phyloP scores from a whole-genome alignment of 2,113 vertebrate species.

The Lynx canadensis region DNA sequence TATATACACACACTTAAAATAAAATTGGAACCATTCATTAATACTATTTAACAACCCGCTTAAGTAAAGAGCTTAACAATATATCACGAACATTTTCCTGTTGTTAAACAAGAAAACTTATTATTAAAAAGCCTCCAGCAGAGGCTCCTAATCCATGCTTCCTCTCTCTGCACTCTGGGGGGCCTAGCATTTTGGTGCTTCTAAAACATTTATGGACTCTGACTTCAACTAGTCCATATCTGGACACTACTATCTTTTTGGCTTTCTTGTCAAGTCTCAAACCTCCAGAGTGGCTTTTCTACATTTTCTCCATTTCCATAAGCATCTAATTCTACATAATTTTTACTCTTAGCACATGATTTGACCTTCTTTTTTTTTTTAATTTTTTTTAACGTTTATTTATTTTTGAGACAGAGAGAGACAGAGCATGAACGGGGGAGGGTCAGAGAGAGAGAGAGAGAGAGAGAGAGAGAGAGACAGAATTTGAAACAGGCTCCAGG shows the following conservation, averaged over 20 bases:
- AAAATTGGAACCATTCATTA: conserved; percentile 23
- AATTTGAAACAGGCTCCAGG: too few relatives aligned
- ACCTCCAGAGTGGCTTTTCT: background rate
- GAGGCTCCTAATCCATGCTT: background rate
- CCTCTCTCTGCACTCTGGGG: background rate
- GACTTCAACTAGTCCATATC: background rate
- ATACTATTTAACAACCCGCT: background rate
- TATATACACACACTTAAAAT: background rate
- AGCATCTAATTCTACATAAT: background rate
- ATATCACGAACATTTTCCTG: background rate
- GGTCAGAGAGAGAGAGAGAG: too few relatives aligned
- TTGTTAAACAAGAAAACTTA: conserved; percentile 47
- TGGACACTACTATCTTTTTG: background rate
- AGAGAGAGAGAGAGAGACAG: too few relatives aligned
- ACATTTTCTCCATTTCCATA: background rate
- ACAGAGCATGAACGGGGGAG: too few relatives aligned
- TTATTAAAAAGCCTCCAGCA: conserved; percentile 25
- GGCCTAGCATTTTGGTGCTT: background rate
- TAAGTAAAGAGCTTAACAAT: background rate
- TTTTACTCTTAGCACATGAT: background rate
- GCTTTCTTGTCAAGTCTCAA: background rate
- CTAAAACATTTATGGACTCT: background rate
- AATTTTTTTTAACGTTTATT: too few relatives aligned
- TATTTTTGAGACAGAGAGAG: too few relatives aligned
- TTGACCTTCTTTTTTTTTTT: background rate